These are phyloP conservation scores for Lonchura striata DNA, from an alignment of 2,113 vertebrate genomes.

Conservation along the genomic window DNA sequence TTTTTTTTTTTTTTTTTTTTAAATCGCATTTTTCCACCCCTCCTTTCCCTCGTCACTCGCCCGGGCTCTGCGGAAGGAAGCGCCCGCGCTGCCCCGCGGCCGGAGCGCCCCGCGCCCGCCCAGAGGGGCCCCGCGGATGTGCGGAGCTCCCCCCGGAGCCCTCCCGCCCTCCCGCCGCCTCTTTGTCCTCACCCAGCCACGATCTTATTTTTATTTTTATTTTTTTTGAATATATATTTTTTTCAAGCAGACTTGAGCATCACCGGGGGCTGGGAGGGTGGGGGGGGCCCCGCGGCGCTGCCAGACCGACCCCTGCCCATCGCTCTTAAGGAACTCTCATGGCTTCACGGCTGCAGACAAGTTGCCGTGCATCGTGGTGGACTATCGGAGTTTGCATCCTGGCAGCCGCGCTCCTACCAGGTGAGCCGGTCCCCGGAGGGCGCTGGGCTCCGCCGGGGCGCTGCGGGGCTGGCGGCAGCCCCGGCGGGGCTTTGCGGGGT, in stretches of 20 bases:
- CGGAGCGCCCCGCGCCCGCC: too few relatives aligned
- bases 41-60: too few relatives aligned
- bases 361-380: slow-evolving; percentile 72
- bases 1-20: too few relatives aligned
- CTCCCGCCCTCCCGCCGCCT: too few relatives aligned
- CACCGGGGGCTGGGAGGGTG: neutral
- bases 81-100: too few relatives aligned
- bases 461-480: neutral
- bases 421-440: slow-evolving; percentile 51
- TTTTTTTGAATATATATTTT: neutral
- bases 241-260: neutral
- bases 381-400: slow-evolving; percentile 70
- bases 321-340: slow-evolving; percentile 65
- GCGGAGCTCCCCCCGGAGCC: too few relatives aligned
- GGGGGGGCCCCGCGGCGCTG: neutral
- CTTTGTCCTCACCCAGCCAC: neutral
- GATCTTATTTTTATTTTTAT: neutral
- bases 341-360: slow-evolving; percentile 69
- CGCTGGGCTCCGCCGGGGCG: neutral
- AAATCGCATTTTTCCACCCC: too few relatives aligned
- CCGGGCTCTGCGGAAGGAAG: too few relatives aligned
- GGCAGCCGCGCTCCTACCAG: slow-evolving; percentile 70
- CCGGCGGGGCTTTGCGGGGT: neutral
- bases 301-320: slow-evolving; percentile 53
- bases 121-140: too few relatives aligned